These are phyloP conservation scores for Aleadryas rufinucha DNA, from an alignment of 2,113 vertebrate species.

Conservation along the genomic window DNA sequence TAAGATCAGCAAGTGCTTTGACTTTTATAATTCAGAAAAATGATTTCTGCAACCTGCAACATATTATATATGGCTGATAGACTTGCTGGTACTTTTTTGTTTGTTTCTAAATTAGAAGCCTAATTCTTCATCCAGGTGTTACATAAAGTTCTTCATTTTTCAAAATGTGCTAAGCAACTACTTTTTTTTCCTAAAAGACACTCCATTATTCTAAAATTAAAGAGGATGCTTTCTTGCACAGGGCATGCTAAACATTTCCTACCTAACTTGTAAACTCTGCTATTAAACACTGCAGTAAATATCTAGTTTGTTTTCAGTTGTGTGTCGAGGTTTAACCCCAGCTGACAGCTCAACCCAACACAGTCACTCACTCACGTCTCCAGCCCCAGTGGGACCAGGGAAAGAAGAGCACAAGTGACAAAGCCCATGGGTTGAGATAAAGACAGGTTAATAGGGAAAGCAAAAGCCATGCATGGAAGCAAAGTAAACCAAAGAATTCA, in stretches of 20 bases:
- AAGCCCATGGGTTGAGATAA: not conserved
- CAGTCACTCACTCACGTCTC: fast-evolving
- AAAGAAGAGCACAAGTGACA: not conserved
- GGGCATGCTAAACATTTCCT: not conserved
- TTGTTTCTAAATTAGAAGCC: not conserved
- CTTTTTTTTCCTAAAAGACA: not conserved
- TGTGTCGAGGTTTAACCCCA: not conserved
- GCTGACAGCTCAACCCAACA: not conserved
- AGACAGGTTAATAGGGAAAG: fast-evolving
- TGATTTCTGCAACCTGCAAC: not conserved
- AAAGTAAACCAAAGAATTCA: not conserved
- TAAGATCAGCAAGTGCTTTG: not conserved
- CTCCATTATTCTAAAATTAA: not conserved
- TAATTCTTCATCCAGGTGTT: not conserved
- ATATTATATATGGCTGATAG: not conserved
- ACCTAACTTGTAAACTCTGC: not conserved
- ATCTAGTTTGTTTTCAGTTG: not conserved
- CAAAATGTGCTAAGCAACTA: not conserved
- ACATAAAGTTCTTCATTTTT: not conserved
- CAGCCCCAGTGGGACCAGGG: no score
- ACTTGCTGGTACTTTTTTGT: not conserved
- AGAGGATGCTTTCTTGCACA: not conserved
- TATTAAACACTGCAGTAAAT: not conserved
- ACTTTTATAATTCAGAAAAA: not conserved
- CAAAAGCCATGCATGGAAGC: not conserved